Base-by-base conservation (phyloP, 1,140 invertebrate species). In the Neomicropteryx cornuta region DNA sequence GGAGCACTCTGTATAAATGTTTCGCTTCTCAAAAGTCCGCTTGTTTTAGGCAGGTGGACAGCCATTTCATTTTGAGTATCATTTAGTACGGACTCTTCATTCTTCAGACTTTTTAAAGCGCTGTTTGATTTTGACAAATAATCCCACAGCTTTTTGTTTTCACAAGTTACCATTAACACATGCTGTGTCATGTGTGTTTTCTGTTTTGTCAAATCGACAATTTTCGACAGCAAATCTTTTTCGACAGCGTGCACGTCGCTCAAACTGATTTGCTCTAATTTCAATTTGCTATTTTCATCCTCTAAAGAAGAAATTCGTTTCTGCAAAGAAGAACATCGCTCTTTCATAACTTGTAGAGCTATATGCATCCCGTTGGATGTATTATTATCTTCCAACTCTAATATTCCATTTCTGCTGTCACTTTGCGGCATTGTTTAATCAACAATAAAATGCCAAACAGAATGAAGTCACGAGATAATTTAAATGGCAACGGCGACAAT, bases 91-190 rank as follows among this genome's bases (percentile, higher is more conserved):
- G 49, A 50, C 36, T 34, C 47, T 51, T 48, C 48, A 42, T n/a
- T n/a, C n/a, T n/a, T n/a, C 52, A 52, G 39, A 53, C 38, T 37
- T 35, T 40, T 44, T 46, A 33, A 55, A 30, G 45, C 24, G 3
- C 40, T 44, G 33, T 58, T 77, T 28, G 84, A 59, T 52, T 68
- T 66, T 1, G 76, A 77, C 18, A 88, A 60, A 50, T 77, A 76
- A 33, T 68, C 75, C 84, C 83, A 88, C 16, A 88, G 57, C 40
- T 78, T 76, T 50, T 78, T 74, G 58, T 87, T 88, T 61, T 88
- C 84, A 49, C 73, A 73, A 2, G 81, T 77, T 5, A 88, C 81
- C 79, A 87, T 83, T 43, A 73, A 72, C 28, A 86, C 71, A 49
- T 83, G 81, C 55, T 83, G 76, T 41, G 75, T 71, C 5, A 87